Evolutionary conservation across 2,888 invertebrate genomes (phyloP).

Genomic region (Chrysolina oricalcia): DNA sequence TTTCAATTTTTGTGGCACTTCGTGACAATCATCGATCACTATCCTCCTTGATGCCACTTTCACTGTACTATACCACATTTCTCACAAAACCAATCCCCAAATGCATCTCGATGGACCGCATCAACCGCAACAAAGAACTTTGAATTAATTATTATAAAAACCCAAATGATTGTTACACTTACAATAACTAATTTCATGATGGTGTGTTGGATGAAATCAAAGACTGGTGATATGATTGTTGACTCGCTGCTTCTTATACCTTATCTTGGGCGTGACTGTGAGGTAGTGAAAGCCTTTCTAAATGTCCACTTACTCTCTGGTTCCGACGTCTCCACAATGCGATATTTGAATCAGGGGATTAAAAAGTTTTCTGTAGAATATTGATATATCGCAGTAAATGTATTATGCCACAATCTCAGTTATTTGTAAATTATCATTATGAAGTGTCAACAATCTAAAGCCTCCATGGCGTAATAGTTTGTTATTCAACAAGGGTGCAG

Average conservation of each 20-base stretch:
- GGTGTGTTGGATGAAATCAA: constrained; percentile 37
- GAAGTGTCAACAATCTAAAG: too few species aligned
- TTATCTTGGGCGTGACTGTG: constrained; percentile 55
- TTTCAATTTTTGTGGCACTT: too few species aligned
- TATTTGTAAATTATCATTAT: too few species aligned
- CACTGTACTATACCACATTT: constrained; percentile 12
- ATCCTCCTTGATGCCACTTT: background rate
- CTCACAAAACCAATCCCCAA: constrained; percentile 14
- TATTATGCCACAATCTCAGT: background rate
- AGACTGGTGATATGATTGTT: constrained; percentile 53
- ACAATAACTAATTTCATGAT: constrained; percentile 54
- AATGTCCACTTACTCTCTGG: constrained; percentile 41
- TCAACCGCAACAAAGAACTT: background rate
- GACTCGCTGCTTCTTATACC: constrained; percentile 54
- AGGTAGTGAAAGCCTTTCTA: constrained; percentile 59
- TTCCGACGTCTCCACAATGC: constrained; percentile 15
- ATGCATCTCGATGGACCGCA: background rate
- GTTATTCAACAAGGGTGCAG: too few species aligned
- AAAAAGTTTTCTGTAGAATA: background rate
- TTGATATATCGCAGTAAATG: background rate
- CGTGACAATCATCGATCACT: background rate
- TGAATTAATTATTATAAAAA: constrained; percentile 1
- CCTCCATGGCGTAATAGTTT: too few species aligned
- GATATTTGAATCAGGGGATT: background rate
- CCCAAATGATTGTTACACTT: constrained; percentile 41